Percentiles rank a stretch among this genome's conserved stretches.
Conservation (phyloP, 2,888 invertebrate genomes). For the Strigamia crassipes region DNA sequence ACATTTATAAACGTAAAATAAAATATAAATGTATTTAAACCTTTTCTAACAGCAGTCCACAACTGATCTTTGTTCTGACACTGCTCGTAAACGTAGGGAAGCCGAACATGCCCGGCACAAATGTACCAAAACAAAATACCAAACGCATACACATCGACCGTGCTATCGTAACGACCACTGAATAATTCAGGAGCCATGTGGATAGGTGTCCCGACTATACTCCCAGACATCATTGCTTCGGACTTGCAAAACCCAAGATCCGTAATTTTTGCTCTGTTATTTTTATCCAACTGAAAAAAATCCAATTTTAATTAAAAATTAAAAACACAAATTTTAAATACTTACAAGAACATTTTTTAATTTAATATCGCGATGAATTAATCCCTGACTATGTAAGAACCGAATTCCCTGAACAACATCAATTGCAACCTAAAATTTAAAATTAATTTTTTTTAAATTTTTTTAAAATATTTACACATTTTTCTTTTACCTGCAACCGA, state of each 20-base stretch:
- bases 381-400: constrained; percentile 83
- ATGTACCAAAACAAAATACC: constrained; percentile 89
- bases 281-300: constrained; percentile 66
- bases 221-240: constrained; percentile 87
- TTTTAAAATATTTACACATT: background rate
- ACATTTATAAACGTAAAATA: background rate
- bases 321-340: constrained; percentile 45
- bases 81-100: constrained; percentile 79
- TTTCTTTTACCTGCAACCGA: constrained; percentile 62
- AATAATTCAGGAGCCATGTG: constrained; percentile 91
- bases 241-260: constrained; percentile 90
- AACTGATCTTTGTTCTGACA: constrained; percentile 85
- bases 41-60: constrained; percentile 82
- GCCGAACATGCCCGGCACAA: constrained; percentile 77
- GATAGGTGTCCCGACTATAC: constrained; percentile 84
- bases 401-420: constrained; percentile 87
- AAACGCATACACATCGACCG: constrained; percentile 87
- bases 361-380: constrained; percentile 88
- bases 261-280: constrained; percentile 77
- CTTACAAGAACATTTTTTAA: constrained; percentile 81
- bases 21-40: constrained; percentile 60
- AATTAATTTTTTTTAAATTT: background rate
- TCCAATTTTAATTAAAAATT: background rate
- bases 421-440: constrained; percentile 67
- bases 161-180: constrained; percentile 78